phyloP scores from a whole-genome alignment of 2,888 invertebrate genomes.

The Copidosoma aretas region DNA sequence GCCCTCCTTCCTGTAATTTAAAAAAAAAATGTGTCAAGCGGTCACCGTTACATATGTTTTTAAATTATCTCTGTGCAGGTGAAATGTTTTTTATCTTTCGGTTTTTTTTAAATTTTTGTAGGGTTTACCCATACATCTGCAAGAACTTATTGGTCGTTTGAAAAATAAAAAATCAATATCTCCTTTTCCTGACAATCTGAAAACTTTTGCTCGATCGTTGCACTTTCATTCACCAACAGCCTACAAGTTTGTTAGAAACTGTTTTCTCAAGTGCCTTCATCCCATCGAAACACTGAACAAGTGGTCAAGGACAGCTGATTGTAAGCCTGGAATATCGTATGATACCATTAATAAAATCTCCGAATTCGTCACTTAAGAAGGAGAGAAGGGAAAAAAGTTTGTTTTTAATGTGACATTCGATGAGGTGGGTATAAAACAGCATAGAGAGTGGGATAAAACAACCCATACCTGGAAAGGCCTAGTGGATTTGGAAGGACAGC shows the following conservation, averaged over 20 bases:
- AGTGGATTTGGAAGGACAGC: conserved; percentile 8
- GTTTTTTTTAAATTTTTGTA: no score
- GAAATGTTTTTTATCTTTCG: no score
- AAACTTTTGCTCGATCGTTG: conserved; percentile 32
- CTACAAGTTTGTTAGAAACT: conserved; percentile 23
- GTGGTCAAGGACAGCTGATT: conserved; percentile 21
- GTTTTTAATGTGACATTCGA: conserved; percentile 41
- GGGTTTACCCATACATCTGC: no score
- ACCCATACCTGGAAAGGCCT: not conserved
- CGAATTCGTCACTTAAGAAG: conserved; percentile 20
- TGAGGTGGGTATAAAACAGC: conserved; percentile 34
- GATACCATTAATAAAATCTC: conserved; percentile 31
- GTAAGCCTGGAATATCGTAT: conserved; percentile 32
- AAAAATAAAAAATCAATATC: conserved; percentile 28
- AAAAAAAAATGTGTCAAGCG: no score
- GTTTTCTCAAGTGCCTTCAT: conserved; percentile 34
- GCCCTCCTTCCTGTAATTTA: no score
- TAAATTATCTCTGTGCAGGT: no score
- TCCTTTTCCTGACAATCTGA: conserved; percentile 31
- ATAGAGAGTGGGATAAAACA: not conserved
- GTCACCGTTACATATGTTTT: no score
- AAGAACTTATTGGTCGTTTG: no score
- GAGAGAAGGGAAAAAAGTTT: conserved; percentile 21
- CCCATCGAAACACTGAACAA: conserved; percentile 26
- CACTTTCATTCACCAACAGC: conserved; percentile 38